These are phyloP conservation scores for Lepilemur ruficaudatus DNA, from an alignment of 2,797 vertebrate species.

Conservation along the genomic window DNA sequence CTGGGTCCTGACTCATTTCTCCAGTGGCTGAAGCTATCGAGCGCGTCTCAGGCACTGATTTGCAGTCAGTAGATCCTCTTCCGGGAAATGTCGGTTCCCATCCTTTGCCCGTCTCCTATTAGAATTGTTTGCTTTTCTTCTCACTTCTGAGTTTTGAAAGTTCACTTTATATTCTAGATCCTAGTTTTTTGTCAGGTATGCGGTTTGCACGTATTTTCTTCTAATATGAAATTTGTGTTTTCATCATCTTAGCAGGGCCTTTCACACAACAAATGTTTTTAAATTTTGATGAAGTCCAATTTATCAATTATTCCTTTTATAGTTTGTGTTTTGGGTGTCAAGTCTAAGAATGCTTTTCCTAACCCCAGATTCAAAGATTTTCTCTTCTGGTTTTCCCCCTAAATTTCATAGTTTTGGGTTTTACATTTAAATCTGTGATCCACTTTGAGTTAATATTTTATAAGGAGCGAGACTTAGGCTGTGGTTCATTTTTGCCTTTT, in stretches of 20 bases:
- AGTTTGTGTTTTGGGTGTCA: background rate
- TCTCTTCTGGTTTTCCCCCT: background rate
- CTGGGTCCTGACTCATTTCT: background rate
- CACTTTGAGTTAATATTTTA: background rate
- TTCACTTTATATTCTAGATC: background rate
- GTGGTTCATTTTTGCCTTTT: background rate
- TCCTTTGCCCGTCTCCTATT: background rate
- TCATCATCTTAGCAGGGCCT: background rate
- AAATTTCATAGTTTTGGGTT: background rate
- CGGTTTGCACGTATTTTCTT: background rate
- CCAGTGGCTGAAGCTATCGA: background rate
- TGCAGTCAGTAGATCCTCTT: rapidly evolving
- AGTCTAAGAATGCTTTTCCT: background rate
- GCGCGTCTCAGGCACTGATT: rapidly evolving
- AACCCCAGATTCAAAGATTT: background rate
- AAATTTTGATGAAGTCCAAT: background rate
- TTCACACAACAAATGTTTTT: background rate
- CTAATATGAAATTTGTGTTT: background rate
- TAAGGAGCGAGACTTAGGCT: background rate
- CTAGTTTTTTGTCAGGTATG: background rate
- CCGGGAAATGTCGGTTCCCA: too few species aligned
- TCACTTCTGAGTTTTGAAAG: background rate
- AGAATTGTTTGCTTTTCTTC: background rate
- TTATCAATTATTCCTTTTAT: background rate
- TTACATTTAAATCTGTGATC: background rate